Evolutionary conservation across 2,888 invertebrate species (phyloP).

Genomic region (Leucoma salicis): DNA sequence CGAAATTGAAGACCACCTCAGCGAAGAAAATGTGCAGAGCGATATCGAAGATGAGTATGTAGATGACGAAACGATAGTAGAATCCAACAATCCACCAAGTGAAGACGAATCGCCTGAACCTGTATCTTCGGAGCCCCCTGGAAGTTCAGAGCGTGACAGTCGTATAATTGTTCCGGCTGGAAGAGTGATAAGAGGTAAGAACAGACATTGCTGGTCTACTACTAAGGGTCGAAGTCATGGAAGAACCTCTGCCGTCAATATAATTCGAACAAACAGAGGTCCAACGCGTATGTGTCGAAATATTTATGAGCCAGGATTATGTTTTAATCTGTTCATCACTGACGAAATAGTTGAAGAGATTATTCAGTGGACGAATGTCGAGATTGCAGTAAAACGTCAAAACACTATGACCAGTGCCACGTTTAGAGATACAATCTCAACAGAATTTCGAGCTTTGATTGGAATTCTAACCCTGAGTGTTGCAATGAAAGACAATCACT

Average conservation of each 20-base stretch:
- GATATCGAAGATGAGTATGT: background rate
- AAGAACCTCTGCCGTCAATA: background rate
- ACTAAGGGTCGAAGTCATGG: background rate
- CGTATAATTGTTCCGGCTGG: background rate
- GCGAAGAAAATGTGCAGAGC: too few relatives aligned
- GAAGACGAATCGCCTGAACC: background rate
- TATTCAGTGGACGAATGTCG: background rate
- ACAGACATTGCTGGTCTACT: background rate
- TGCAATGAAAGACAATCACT: slow-evolving; percentile 19
- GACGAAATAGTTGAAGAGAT: slow-evolving; percentile 15
- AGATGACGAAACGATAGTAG: too few relatives aligned
- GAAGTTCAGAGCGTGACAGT: background rate
- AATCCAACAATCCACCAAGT: too few relatives aligned
- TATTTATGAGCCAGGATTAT: background rate
- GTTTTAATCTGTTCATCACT: slow-evolving; percentile 11
- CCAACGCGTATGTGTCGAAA: background rate
- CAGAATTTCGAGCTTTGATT: background rate
- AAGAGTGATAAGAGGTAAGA: background rate
- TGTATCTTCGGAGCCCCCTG: background rate
- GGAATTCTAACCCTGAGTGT: slow-evolving; percentile 3
- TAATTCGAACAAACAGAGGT: background rate
- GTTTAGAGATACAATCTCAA: background rate
- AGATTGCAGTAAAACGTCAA: background rate
- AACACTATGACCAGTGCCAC: background rate
- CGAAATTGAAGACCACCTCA: too few relatives aligned